These are phyloP conservation scores for Aethes cnicana DNA, from an alignment of 2,888 invertebrate genomes.

Conservation along the genomic window DNA sequence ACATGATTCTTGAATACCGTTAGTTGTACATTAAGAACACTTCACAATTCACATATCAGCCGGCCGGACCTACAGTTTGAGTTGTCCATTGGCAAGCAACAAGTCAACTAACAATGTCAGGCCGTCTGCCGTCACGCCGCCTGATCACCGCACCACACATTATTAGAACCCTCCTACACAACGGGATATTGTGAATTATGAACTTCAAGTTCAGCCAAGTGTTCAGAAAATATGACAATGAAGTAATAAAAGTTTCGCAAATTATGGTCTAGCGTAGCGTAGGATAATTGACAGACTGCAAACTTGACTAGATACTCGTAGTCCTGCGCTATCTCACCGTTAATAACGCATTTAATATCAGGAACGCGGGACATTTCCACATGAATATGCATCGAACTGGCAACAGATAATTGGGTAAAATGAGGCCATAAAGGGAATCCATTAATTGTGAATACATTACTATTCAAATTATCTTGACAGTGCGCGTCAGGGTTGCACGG, in stretches of 20 bases:
- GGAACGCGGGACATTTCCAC: slow-evolving; percentile 30
- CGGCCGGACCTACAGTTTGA: no score
- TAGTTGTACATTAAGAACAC: background rate
- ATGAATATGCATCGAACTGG: slow-evolving; percentile 39
- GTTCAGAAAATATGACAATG: slow-evolving; percentile 37
- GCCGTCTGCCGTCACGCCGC: slow-evolving; percentile 56
- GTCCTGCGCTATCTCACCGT: background rate
- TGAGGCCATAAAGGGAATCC: slow-evolving; percentile 43
- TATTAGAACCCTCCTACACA: slow-evolving; percentile 61
- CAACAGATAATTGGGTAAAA: slow-evolving; percentile 45
- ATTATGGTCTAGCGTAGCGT: slow-evolving; percentile 4
- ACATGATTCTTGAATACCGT: slow-evolving; percentile 68
- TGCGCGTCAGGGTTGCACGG: no score
- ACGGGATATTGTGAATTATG: slow-evolving; percentile 77
- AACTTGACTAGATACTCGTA: slow-evolving; percentile 13
- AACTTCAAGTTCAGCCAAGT: slow-evolving; percentile 39
- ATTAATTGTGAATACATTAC: slow-evolving; percentile 38
- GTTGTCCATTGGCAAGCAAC: slow-evolving; percentile 43
- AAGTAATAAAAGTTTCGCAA: slow-evolving; percentile 13
- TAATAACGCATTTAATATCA: slow-evolving; percentile 20
- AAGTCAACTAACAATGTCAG: slow-evolving; percentile 45
- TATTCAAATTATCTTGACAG: slow-evolving; percentile 1
- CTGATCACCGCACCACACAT: slow-evolving; percentile 60
- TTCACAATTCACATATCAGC: background rate
- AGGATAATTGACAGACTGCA: slow-evolving; percentile 29